Evolutionary conservation across 2,113 vertebrate species (phyloP).

Genomic region (Setophaga petechia): DNA sequence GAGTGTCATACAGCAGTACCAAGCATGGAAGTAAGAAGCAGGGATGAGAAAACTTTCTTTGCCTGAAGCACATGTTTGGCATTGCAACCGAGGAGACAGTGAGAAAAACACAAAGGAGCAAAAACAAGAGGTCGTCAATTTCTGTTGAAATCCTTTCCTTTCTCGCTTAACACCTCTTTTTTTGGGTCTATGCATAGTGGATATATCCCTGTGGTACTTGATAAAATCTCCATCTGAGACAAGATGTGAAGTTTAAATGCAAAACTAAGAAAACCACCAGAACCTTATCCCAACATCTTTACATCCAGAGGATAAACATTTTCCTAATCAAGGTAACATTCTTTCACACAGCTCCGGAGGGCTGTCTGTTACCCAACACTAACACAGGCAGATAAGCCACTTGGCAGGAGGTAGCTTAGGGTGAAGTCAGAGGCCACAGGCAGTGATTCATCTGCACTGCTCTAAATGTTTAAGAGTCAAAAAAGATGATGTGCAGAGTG

Average conservation of each 20-base stretch:
- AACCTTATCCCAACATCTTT: background rate
- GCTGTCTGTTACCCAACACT: background rate
- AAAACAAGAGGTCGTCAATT: background rate
- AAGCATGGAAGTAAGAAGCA: background rate
- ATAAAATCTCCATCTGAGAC: background rate
- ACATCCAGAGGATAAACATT: background rate
- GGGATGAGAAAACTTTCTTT: background rate
- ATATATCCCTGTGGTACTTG: background rate
- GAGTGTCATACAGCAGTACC: background rate
- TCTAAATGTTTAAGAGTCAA: background rate
- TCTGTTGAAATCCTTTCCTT: background rate
- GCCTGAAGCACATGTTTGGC: background rate
- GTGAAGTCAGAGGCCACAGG: background rate
- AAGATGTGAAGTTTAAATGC: background rate
- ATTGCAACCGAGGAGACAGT: background rate
- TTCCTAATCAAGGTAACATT: background rate
- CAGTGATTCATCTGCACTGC: background rate
- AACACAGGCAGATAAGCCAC: background rate
- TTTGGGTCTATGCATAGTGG: background rate
- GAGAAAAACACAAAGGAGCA: background rate
- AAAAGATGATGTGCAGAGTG: background rate
- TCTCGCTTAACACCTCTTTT: background rate
- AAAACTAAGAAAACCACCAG: background rate
- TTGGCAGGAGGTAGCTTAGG: background rate
- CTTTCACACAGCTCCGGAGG: background rate